These are phyloP conservation scores for Lucilia sericata DNA, from an alignment of 1,140 invertebrate genomes.

Conservation along the genomic window DNA sequence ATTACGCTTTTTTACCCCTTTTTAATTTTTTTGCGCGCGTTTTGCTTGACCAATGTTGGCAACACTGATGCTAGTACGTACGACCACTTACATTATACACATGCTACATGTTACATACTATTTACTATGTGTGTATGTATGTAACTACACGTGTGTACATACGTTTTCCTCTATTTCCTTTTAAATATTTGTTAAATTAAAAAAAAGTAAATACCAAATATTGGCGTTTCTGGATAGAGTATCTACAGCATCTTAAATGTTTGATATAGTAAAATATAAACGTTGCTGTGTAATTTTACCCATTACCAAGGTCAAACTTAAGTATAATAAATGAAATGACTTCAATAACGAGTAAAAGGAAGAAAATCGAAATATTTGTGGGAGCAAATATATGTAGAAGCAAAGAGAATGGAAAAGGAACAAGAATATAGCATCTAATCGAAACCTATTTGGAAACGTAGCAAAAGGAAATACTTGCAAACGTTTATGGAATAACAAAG, in stretches of 20 bases:
- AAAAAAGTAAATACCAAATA: background rate
- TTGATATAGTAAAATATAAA: background rate
- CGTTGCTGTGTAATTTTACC: conserved; percentile 15
- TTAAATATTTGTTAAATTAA: conserved; percentile 3
- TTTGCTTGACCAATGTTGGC: too few species aligned
- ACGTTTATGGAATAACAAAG: conserved; percentile 45
- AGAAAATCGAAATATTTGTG: background rate
- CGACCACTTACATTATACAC: background rate
- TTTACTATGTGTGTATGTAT: background rate
- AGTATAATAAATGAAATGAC: background rate
- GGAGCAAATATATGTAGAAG: background rate
- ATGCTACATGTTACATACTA: background rate
- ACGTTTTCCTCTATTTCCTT: background rate
- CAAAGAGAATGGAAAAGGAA: background rate
- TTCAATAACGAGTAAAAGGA: background rate
- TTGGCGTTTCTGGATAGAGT: conserved; percentile 6
- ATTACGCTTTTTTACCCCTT: too few species aligned
- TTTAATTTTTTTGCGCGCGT: too few species aligned
- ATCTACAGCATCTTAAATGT: background rate
- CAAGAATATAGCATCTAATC: background rate
- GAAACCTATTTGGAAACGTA: background rate
- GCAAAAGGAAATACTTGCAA: background rate
- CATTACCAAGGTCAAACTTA: background rate
- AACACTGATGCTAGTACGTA: background rate
- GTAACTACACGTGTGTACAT: background rate